Percentiles rank a stretch among this genome's conserved stretches.
phyloP scores from a whole-genome alignment of 2,797 vertebrate species.

The Cossypha dichroa region DNA sequence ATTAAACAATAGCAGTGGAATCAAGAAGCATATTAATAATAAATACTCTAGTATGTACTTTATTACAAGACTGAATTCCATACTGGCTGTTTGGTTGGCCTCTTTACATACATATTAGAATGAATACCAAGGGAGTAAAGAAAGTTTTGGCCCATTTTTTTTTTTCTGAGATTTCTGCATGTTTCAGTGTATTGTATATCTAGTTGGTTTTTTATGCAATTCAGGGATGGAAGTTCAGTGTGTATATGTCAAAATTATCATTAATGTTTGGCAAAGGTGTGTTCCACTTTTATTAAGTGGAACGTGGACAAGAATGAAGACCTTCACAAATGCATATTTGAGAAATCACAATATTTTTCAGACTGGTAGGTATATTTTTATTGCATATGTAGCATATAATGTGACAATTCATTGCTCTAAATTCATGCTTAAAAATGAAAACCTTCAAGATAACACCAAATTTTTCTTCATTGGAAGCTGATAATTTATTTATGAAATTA shows the following conservation, averaged over 20 bases:
- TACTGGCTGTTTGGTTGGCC: not conserved
- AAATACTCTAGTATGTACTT: not conserved
- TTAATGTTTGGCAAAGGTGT: not conserved
- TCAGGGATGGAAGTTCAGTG: not conserved
- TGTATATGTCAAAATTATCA: not conserved
- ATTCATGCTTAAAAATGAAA: not conserved
- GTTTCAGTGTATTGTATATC: not conserved
- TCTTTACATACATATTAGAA: not conserved
- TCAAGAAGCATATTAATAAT: not conserved
- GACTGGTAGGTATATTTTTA: not conserved
- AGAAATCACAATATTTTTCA: not conserved
- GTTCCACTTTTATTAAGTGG: not conserved
- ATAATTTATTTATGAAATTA: not conserved
- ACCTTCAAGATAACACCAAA: not conserved
- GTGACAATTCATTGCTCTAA: not conserved
- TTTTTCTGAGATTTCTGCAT: not conserved
- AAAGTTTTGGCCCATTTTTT: not conserved
- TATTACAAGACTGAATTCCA: not conserved
- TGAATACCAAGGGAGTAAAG: fast-evolving
- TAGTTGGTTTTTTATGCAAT: not conserved
- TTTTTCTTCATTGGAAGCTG: not conserved
- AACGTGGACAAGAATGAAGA: not conserved
- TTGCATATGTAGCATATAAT: not conserved
- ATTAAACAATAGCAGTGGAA: not conserved
- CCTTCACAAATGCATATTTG: not conserved